These are phyloP conservation scores for Gadopsis bispinosus DNA, from an alignment of 2,797 vertebrate species.

Conservation along the genomic window DNA sequence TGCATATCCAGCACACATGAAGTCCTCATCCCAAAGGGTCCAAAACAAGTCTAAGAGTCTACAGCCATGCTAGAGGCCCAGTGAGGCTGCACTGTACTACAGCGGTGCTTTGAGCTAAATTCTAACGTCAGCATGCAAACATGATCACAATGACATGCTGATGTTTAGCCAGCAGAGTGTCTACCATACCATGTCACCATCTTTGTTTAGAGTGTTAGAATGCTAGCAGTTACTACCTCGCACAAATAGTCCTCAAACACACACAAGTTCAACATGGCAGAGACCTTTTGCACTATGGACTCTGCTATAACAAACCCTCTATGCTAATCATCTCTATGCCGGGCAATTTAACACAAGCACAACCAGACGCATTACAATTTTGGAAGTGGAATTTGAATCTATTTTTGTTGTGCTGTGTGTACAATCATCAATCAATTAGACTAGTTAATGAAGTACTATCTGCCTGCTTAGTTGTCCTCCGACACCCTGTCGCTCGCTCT, in stretches of 20 bases:
- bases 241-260: slow-evolving; percentile 29
- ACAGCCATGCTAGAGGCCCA: neutral
- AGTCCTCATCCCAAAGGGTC: no score
- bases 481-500: slow-evolving; percentile 15
- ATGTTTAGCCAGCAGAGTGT: neutral
- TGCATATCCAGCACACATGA: neutral
- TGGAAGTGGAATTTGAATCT: slow-evolving; percentile 49
- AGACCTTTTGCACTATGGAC: neutral
- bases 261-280: slow-evolving; percentile 17
- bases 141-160: slow-evolving; percentile 7
- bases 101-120: neutral
- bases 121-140: neutral
- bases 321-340: slow-evolving; percentile 13
- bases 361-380: slow-evolving; percentile 58
- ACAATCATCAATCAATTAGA: slow-evolving; percentile 74
- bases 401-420: slow-evolving; percentile 44
- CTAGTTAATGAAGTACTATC: slow-evolving; percentile 69
- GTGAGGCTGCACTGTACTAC: neutral
- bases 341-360: slow-evolving; percentile 51
- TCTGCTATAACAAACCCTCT: slow-evolving; percentile 4
- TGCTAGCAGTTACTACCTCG: neutral
- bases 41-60: neutral
- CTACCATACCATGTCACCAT: neutral
- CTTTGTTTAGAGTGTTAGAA: neutral
- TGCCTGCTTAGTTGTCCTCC: slow-evolving; percentile 54